Evolutionary conservation across 2,113 vertebrate species (phyloP).

Genomic region (Callipepla californica): DNA sequence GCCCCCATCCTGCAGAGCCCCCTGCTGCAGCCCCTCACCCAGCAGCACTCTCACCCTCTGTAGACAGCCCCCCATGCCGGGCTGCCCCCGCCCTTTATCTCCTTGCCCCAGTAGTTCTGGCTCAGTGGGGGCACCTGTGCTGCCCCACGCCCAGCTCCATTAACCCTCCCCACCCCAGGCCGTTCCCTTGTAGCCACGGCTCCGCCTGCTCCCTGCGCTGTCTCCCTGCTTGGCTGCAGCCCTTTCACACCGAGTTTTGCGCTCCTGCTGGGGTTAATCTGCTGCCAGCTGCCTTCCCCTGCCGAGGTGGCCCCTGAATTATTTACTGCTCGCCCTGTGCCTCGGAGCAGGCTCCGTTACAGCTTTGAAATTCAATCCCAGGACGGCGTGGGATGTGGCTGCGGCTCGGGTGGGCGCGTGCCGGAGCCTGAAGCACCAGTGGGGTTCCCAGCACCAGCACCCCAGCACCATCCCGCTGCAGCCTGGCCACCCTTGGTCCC

Average conservation of each 20-base stretch:
- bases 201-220: fast-evolving
- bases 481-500: fast-evolving
- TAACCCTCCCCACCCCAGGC: not conserved
- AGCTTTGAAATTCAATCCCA: conserved; percentile 58
- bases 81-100: not conserved
- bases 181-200: not conserved
- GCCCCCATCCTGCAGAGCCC: too few species aligned
- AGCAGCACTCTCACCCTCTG: not conserved
- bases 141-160: not conserved
- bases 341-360: conserved; percentile 59
- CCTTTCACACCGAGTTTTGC: not conserved
- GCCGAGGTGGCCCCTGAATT: conserved; percentile 58
- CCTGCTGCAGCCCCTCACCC: too few species aligned
- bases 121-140: too few species aligned
- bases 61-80: too few species aligned
- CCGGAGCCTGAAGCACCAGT: not conserved
- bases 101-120: not conserved
- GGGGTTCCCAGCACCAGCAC: not conserved
- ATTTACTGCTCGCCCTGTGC: conserved; percentile 47
- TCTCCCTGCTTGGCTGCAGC: not conserved
- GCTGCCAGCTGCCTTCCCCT: not conserved
- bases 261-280: not conserved
- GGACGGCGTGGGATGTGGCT: not conserved
- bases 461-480: not conserved
- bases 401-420: not conserved